Base-by-base conservation (phyloP, 2,113 vertebrate species). In the Cervus canadensis region DNA sequence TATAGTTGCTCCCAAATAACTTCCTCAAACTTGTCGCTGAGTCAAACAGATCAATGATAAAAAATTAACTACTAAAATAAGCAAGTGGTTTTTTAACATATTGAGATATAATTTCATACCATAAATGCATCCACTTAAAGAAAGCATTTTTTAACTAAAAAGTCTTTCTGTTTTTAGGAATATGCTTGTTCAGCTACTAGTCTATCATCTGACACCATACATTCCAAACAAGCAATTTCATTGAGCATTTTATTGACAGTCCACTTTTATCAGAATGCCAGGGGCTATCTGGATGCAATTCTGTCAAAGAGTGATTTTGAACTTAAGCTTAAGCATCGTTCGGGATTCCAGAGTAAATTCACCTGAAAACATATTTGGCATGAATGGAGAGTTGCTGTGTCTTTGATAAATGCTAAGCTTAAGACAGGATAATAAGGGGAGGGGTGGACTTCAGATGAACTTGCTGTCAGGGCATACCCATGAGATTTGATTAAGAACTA, bases 171-270 rank as follows among this genome's bases (percentile, higher is more conserved):
- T 94, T 97, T 91, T 97, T 94, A 92, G 56, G 15, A 96, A 81
- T 84, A 48, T 93, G n/a, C 48, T 91, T 96, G 87, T 81, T 97
- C 26, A 62, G 93, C 91, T 96, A 28, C 83, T 85, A 28, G 91
- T 96, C 67, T 59, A 1, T 96, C 74, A 95, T 45, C 91, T 87
- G 89, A 92, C 30, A n/a, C 60, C 36, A 1, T 36, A 6, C 17
- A 40, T 89, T 96, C 79, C 78, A 95, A 98, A 97, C 81, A 97
- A 95, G 94, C 87, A 94, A 88, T 97, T 98, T 96, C 57, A 89
- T 96, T 98, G 85, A 97, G 90, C 0, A 0, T 86, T 98, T 96
- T 97, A 97, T 95, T 97, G 97, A 98, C 97, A 97, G 95, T 96
- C 54, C 93, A 67, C 94, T 98, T 98, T 91, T 36, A 96, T 98